Conservation (phyloP, 1,140 invertebrate genomes). For the Drosophila nigrodunni region DNA sequence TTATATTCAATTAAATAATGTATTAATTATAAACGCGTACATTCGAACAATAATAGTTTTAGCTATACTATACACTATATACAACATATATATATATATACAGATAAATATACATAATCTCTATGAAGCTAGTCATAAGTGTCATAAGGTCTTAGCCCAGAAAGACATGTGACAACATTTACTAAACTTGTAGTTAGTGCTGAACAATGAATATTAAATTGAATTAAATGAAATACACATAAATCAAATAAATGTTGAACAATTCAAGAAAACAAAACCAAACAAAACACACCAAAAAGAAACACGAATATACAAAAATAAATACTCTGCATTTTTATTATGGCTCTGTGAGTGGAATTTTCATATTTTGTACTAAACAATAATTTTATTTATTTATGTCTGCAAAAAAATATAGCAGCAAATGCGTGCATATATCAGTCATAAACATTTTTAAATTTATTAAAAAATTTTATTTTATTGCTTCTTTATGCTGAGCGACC, state of each 20-base stretch:
- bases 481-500: not conserved
- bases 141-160: conserved; percentile 58
- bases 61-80: conserved; percentile 52
- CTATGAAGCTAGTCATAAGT: conserved; percentile 51
- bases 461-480: conserved; percentile 9
- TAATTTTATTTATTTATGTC: conserved; percentile 5
- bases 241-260: conserved; percentile 49
- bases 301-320: not conserved
- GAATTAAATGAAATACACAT: conserved; percentile 15
- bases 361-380: not conserved
- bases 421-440: not conserved
- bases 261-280: conserved; percentile 11
- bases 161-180: conserved; percentile 62
- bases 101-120: conserved; percentile 37
- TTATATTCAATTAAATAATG: conserved; percentile 48
- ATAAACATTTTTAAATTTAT: conserved; percentile 10
- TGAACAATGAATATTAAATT: conserved; percentile 54
- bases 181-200: conserved; percentile 56
- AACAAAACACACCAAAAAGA: too few species aligned
- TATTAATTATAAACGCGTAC: conserved; percentile 48
- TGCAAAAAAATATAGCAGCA: not conserved
- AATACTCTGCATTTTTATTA: not conserved
- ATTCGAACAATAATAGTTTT: conserved; percentile 80
- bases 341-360: not conserved
- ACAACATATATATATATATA: conserved; percentile 23